Evolutionary conservation across 35 echinoderm and acorn worm genomes (phyloP).

Genomic region (Lytechinus variegatus): DNA sequence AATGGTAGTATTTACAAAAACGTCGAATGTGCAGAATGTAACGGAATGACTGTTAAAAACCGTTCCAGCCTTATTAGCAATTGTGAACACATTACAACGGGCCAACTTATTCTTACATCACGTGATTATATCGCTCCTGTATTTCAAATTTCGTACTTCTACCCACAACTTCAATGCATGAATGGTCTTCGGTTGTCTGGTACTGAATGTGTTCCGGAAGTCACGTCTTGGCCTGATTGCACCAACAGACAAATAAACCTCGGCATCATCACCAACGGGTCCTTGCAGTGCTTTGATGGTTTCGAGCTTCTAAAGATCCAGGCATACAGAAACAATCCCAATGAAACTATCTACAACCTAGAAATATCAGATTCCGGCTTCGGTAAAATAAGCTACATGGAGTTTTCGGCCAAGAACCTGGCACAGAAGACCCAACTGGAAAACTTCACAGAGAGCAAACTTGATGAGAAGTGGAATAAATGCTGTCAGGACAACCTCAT

Average conservation of each 20-base stretch:
- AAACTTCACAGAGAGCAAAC: background rate
- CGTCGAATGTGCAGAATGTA: background rate
- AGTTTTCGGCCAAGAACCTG: background rate
- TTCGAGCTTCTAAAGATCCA: background rate
- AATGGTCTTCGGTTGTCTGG: background rate
- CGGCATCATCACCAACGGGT: background rate
- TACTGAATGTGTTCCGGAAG: background rate
- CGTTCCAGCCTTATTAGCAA: background rate
- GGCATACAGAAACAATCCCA: background rate
- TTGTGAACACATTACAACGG: background rate
- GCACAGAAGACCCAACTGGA: background rate
- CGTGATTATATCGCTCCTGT: background rate
- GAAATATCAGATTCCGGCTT: background rate
- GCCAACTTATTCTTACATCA: background rate
- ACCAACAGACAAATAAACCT: background rate
- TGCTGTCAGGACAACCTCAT: background rate
- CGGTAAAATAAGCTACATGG: background rate
- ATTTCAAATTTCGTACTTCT: background rate
- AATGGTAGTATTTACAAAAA: background rate
- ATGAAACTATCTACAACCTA: background rate
- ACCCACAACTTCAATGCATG: background rate
- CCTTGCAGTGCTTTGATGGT: constrained; percentile 15
- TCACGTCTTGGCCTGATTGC: background rate
- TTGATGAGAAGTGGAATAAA: background rate
- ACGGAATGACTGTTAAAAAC: background rate